Evolutionary conservation across 2,888 invertebrate species (phyloP).

Genomic region (Crioceris asparagi): DNA sequence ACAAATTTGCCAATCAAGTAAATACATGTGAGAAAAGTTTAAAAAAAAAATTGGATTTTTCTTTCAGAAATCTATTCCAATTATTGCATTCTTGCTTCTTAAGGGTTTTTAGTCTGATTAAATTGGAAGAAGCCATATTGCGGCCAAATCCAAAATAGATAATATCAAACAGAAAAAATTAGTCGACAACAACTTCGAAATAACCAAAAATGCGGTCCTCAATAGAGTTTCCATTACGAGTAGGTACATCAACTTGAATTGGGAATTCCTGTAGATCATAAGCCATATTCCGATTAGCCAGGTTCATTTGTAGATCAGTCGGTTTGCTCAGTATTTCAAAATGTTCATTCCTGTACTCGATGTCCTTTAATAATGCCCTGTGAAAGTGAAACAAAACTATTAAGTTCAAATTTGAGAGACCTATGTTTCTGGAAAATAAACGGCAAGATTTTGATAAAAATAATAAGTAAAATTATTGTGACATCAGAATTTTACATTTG

Average conservation of each 20-base stretch:
- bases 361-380: conserved; percentile 49
- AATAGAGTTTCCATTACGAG: conserved; percentile 17
- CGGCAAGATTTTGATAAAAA: no score
- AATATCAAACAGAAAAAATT: conserved; percentile 4
- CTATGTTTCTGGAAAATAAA: no score
- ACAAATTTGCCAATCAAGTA: no score
- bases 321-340: conserved; percentile 42
- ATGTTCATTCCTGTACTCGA: conserved; percentile 48
- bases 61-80: no score
- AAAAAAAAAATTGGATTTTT: no score
- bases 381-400: conserved; percentile 1
- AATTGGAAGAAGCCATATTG: no score
- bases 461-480: no score
- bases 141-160: no score
- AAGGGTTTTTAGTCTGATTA: no score
- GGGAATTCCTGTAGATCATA: conserved; percentile 27
- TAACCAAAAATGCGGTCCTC: conserved; percentile 29
- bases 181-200: conserved; percentile 21
- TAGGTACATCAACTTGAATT: conserved; percentile 25
- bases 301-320: conserved; percentile 32
- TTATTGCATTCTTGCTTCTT: no score
- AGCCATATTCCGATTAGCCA: conserved; percentile 33
- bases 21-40: no score
- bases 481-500: no score
- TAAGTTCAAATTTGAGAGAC: not conserved